Conservation (phyloP, 1,140 invertebrate species). For the Chrysoperla carnea region DNA sequence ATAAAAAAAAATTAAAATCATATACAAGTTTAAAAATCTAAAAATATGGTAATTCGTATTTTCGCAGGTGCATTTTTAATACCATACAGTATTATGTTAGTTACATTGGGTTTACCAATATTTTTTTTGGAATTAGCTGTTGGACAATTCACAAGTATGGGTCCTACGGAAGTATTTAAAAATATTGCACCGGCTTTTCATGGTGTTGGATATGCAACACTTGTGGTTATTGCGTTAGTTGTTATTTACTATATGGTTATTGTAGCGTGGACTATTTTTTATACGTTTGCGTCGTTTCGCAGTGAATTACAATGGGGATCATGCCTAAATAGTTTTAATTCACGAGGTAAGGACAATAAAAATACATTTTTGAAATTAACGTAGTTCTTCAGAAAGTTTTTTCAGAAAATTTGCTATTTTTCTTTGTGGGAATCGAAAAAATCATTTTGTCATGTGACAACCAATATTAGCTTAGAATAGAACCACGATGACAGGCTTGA, state of each 20-base stretch:
- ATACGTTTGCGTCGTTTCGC: slow-evolving; percentile 51
- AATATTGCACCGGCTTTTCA: slow-evolving; percentile 40
- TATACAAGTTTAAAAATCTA: background rate
- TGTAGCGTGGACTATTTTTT: slow-evolving; percentile 60
- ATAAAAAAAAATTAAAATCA: no score
- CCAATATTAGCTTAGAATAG: no score
- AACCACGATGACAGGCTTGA: no score
- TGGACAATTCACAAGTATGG: slow-evolving; percentile 42
- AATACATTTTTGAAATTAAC: background rate
- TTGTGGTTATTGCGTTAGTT: slow-evolving; percentile 59
- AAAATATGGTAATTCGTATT: slow-evolving; percentile 8
- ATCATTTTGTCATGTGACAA: no score
- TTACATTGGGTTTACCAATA: slow-evolving; percentile 64
- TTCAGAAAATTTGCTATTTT: background rate
- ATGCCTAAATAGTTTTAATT: slow-evolving; percentile 54
- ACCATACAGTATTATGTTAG: slow-evolving; percentile 58
- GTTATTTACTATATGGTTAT: slow-evolving; percentile 75
- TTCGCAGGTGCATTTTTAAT: slow-evolving; percentile 60
- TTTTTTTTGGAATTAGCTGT: slow-evolving; percentile 47
- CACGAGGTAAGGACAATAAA: slow-evolving; percentile 34
- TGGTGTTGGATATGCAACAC: slow-evolving; percentile 45
- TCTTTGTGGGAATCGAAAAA: background rate
- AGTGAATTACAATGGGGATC: slow-evolving; percentile 49
- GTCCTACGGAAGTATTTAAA: slow-evolving; percentile 35
- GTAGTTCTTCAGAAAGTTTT: background rate